phyloP scores from a whole-genome alignment of 2,113 vertebrate genomes.

The Platycercus adscitus region DNA sequence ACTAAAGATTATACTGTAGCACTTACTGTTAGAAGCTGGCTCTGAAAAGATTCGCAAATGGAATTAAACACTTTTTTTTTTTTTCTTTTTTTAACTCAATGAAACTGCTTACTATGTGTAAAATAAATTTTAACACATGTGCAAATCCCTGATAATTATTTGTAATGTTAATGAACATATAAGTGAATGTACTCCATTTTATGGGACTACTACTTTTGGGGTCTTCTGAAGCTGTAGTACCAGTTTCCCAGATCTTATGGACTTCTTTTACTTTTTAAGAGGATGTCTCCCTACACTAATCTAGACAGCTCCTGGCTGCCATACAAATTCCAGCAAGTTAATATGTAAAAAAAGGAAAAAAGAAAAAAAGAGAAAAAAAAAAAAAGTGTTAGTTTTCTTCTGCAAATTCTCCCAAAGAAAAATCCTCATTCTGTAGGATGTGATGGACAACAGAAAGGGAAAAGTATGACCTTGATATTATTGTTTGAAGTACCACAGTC shows the following conservation, averaged over 20 bases:
- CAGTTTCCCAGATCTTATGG: not conserved
- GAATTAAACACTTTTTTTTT: not conserved
- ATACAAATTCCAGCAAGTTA: not conserved
- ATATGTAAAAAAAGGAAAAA: too few species aligned
- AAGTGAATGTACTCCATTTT: not conserved
- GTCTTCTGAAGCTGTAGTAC: not conserved
- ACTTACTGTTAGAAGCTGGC: not conserved
- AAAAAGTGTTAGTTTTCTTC: not conserved
- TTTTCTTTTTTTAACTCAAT: not conserved
- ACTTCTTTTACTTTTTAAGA: not conserved
- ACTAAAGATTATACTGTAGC: not conserved
- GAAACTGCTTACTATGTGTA: not conserved
- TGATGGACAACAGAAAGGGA: not conserved
- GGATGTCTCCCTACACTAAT: not conserved
- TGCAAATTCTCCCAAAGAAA: not conserved
- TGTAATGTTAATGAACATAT: not conserved
- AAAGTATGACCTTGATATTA: not conserved
- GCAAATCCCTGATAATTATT: not conserved
- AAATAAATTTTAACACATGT: not conserved
- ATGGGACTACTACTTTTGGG: not conserved
- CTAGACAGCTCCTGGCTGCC: not conserved
- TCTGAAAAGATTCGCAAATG: not conserved
- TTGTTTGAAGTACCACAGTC: not conserved
- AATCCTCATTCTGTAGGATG: not conserved
- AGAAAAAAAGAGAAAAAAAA: too few species aligned